Conservation (phyloP, 2,113 vertebrate genomes). For the Meleagris gallopavo region DNA sequence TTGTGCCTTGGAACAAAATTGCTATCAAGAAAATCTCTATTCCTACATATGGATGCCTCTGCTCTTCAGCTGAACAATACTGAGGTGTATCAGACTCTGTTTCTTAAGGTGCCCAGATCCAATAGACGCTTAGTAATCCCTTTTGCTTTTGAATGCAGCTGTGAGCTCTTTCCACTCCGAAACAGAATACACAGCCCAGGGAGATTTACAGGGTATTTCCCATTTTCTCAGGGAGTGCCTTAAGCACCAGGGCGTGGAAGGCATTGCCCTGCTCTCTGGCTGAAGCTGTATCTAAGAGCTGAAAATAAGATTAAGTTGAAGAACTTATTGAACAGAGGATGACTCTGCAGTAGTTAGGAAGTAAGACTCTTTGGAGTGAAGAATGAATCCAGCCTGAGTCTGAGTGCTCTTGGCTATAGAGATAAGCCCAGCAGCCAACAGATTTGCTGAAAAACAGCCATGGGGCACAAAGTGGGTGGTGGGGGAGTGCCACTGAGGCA, state of each 20-base stretch:
- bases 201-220: background rate
- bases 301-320: background rate
- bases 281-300: background rate
- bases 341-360: background rate
- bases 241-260: background rate
- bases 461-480: accelerated
- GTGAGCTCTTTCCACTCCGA: background rate
- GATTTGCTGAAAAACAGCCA: background rate
- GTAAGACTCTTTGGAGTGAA: background rate
- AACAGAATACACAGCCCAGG: background rate
- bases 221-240: background rate
- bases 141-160: background rate
- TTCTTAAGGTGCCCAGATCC: background rate
- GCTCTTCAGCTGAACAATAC: background rate
- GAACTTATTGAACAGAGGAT: background rate
- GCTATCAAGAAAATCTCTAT: background rate
- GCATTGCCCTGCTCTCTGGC: background rate
- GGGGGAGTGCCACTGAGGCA: accelerated
- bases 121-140: background rate
- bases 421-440: background rate
- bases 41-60: background rate
- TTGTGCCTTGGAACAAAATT: background rate
- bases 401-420: background rate
- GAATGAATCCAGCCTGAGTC: background rate
- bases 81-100: background rate